Evolutionary conservation across 2,113 vertebrate species (phyloP), one percentile per base, ranked within the genome.

Genomic region (Nycticorax nycticorax): DNA sequence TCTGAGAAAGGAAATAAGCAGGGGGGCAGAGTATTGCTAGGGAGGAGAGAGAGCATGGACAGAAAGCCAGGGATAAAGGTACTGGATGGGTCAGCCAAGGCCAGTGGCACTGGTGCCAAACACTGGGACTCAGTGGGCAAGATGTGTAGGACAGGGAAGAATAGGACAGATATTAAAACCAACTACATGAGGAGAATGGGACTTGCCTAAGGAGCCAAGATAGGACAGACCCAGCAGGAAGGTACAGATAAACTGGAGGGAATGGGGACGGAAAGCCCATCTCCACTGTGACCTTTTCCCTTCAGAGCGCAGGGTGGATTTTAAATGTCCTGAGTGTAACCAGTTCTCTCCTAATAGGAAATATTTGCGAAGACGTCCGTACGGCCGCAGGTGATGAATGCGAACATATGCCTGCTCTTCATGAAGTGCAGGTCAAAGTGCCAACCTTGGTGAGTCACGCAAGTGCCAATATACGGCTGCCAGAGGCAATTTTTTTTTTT

Each of bases 401-500:
- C 2, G 14, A 92, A 93, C 10, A n/a, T 63, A 86, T 33, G 47
- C 43, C 53, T 78, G 30, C 69, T 60, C 87, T 93, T 91, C 69
- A 72, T 57, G 47, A 81, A 96, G 57, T 64, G 39, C 53, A 73
- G 69, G 84, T 89, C 80, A 73, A 81, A 87, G 69, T 79, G 73
- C 57, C 89, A 95, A 22, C 66, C 43, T 85, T 59, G 73, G 56
- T 95, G 93, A 97, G 60, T 96, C 93, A 93, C 13, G 14, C 2
- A 0, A 60, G 47, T 78, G 83, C 84, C 69, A 87, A 85, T 48
- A 81, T 35, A 87, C 0, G 0, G 41, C 45, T 91, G 83, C 37
- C 68, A 85, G 81, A 85, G 45, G 30, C 39, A 89, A 18, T 52
- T 32, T 66, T 35, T 88, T 88, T 74, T 77, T 77, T 72, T 39